Base-by-base conservation (phyloP, 2,113 vertebrate genomes). In the Seriola dumerili region DNA sequence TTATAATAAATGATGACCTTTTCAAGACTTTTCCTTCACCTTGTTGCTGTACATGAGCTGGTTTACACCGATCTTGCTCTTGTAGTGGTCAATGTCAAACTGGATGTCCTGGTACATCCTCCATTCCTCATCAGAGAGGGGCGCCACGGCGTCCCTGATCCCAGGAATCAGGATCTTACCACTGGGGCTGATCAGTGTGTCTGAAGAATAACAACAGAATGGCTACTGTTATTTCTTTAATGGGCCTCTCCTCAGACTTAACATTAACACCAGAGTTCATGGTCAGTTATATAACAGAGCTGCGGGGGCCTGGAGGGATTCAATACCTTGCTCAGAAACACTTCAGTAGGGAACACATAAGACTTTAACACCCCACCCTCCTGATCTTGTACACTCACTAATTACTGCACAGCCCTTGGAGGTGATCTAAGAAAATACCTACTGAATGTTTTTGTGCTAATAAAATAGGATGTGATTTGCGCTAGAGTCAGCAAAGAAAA, bases 161-260 rank as follows among this genome's bases (percentile, higher is more conserved):
- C 97, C 97, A 14, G 97, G 97, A 72, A 99, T 94, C 81, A 97
- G 94, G 86, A 99, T 99, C 36, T 0, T 90, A 13, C 97, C 98
- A 0, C 93, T 95, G 8, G 95, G 89, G 85, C 96, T 96, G 72
- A 97, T 96, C 58, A 99, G 95, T 36, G 96, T 97, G 40, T 96
- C 97, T 99, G 80, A 19, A 72, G 44, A 64, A 8, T 13, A 6
- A n/a, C 3, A 63, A 13, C 14, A 57, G 3, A 66, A 36, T 32
- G 5, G 21, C 23, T 16, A 8, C 69, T 13, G 8, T n/a, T 19
- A 14, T 40, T 13, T 62, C 40, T n/a, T 68, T 34, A 68, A 48
- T 9, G 10, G 42, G 32, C 40, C 8, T 73, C 57, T 29, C 23
- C 38, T 14, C 2, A 36, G 17, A 21, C 42, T 21, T 46, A 21